Percentiles rank a stretch among this genome's conserved stretches.
These are phyloP conservation scores for Aethes cnicana DNA, from an alignment of 2,888 invertebrate genomes.

Conservation along the genomic window DNA sequence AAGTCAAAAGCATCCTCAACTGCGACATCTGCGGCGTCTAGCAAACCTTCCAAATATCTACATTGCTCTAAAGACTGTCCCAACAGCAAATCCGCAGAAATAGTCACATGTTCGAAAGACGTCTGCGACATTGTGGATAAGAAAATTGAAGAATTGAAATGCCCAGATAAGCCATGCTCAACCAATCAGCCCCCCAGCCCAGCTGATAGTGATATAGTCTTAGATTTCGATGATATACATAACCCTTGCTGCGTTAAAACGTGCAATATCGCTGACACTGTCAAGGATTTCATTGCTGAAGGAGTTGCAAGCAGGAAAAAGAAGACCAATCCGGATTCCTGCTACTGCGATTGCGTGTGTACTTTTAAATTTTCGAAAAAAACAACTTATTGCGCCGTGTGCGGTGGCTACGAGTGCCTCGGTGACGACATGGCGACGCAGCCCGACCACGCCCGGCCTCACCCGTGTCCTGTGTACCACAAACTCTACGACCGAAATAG, in stretches of 20 bases:
- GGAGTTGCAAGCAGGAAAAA: constrained; percentile 46
- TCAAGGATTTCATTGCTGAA: constrained; percentile 67
- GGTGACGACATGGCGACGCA: constrained; percentile 63
- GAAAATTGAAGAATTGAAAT: constrained; percentile 39
- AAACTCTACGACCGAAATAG: constrained; percentile 66
- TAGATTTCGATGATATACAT: constrained; percentile 58
- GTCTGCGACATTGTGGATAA: constrained; percentile 44
- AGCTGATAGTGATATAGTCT: constrained; percentile 64
- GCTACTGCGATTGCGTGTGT: constrained; percentile 73
- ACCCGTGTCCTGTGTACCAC: constrained; percentile 74
- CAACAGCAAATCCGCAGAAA: constrained; percentile 46
- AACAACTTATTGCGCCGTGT: constrained; percentile 71
- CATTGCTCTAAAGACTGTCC: constrained; percentile 60
- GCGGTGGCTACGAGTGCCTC: constrained; percentile 71
- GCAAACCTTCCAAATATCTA: no score
- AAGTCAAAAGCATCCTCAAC: constrained; percentile 36
- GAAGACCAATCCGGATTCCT: constrained; percentile 50
- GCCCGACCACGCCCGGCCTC: constrained; percentile 61
- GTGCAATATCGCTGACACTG: constrained; percentile 63
- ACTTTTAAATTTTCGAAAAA: constrained; percentile 62
- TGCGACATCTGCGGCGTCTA: constrained; percentile 35
- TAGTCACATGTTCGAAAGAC: constrained; percentile 56
- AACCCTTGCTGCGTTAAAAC: constrained; percentile 67
- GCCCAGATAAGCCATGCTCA: constrained; percentile 49
- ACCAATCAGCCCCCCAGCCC: constrained; percentile 54